Conservation (phyloP, 2,888 invertebrate genomes). For the Dascillus cervinus region DNA sequence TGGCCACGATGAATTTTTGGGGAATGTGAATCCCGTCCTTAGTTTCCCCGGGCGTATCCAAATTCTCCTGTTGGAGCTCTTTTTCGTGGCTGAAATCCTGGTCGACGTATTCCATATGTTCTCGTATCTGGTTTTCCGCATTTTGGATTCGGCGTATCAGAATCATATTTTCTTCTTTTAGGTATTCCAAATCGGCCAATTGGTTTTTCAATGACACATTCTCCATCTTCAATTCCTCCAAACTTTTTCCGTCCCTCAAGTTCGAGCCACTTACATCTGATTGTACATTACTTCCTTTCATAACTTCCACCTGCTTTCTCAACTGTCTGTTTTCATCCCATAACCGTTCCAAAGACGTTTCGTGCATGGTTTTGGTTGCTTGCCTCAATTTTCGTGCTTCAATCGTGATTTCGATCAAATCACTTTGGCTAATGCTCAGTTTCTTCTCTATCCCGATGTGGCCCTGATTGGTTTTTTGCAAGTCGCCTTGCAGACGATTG, state of each 20-base stretch:
- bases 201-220: not conserved
- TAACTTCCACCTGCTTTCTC: not conserved
- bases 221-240: constrained; percentile 2
- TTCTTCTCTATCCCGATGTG: constrained; percentile 2
- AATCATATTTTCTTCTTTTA: constrained; percentile 6
- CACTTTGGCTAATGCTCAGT: not conserved
- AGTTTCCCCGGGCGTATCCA: too few species aligned
- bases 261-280: too few species aligned
- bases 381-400: not conserved
- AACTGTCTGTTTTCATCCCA: constrained; percentile 5
- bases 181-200: not conserved
- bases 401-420: not conserved
- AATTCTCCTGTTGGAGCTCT: too few species aligned
- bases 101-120: too few species aligned
- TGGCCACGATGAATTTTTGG: too few species aligned
- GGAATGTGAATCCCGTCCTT: too few species aligned
- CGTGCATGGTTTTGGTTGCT: constrained; percentile 1
- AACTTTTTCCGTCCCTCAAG: too few species aligned
- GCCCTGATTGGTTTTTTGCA: too few species aligned
- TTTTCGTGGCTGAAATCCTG: too few species aligned
- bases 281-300: too few species aligned
- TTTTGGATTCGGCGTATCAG: too few species aligned
- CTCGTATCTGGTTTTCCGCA: not conserved
- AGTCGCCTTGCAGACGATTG: constrained; percentile 9
- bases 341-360: constrained; percentile 1